These are phyloP conservation scores for Rhimphoctona megacephalus DNA, from an alignment of 2,888 invertebrate genomes.

Conservation along the genomic window DNA sequence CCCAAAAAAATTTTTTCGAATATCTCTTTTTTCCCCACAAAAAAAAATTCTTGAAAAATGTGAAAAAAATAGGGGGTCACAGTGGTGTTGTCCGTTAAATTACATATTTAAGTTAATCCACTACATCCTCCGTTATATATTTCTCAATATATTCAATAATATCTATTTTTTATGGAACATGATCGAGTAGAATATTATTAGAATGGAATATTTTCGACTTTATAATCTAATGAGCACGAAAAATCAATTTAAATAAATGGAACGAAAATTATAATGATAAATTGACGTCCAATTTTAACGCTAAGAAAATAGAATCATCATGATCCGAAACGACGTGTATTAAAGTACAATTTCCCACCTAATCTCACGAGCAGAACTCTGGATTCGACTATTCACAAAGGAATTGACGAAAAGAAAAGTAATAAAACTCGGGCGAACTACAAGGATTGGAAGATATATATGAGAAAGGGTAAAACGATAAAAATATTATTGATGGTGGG, in stretches of 20 bases:
- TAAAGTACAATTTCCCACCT: background rate
- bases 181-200: no score
- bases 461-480: background rate
- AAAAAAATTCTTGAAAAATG: no score
- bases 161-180: no score
- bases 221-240: no score
- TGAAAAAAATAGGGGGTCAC: no score
- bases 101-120: no score
- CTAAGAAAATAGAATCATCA: background rate
- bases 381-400: background rate
- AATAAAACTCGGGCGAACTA: background rate
- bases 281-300: background rate
- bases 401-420: slow-evolving; percentile 21
- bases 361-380: background rate
- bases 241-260: background rate
- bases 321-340: background rate
- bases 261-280: background rate
- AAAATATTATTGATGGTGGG: slow-evolving; percentile 24
- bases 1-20: no score
- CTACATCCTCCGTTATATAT: no score
- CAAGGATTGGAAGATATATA: background rate
- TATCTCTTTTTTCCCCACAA: no score
- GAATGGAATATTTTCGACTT: no score
- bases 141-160: no score
- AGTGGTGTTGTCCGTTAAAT: no score